These are phyloP conservation scores for Mythimna loreyi DNA, from an alignment of 2,888 invertebrate species.

Conservation along the genomic window DNA sequence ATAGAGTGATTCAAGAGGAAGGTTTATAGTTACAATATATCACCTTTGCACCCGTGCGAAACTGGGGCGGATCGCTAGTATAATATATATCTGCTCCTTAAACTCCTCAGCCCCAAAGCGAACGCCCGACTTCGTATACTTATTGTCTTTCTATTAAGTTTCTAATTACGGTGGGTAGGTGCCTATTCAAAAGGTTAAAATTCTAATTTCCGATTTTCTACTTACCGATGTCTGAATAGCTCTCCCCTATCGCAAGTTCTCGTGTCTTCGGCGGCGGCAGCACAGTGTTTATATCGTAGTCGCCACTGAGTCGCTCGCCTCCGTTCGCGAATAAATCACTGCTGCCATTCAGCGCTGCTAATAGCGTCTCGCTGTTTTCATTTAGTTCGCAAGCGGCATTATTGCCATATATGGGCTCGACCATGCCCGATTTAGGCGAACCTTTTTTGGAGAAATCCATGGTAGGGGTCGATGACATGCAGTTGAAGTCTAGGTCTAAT, in stretches of 20 bases:
- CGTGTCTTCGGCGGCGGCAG: slow-evolving; percentile 88
- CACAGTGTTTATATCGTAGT: slow-evolving; percentile 88
- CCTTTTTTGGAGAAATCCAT: slow-evolving; percentile 86
- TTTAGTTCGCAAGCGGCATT: slow-evolving; percentile 85
- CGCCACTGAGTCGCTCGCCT: slow-evolving; percentile 85
- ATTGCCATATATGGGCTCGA: slow-evolving; percentile 88
- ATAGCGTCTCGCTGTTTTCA: slow-evolving; percentile 83
- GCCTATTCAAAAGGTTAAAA: too few species aligned
- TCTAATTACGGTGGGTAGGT: too few species aligned
- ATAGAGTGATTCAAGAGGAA: too few species aligned
- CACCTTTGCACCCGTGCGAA: too few species aligned
- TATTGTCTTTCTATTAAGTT: too few species aligned
- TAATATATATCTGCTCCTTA: too few species aligned
- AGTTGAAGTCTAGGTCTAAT: slow-evolving; percentile 87
- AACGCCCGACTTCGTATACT: too few species aligned
- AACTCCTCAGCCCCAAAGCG: too few species aligned
- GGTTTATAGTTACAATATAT: too few species aligned
- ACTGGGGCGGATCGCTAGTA: too few species aligned
- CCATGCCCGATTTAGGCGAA: slow-evolving; percentile 85
- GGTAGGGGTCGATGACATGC: slow-evolving; percentile 86
- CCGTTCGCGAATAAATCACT: slow-evolving; percentile 87
- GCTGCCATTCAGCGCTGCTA: slow-evolving; percentile 83
- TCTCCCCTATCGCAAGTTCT: slow-evolving; percentile 89
- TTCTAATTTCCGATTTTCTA: too few species aligned
- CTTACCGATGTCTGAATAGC: slow-evolving; percentile 89